Evolutionary conservation across 2,888 invertebrate species (phyloP), one percentile per base, ranked within the genome.

Genomic region (Phaedon cochleariae): DNA sequence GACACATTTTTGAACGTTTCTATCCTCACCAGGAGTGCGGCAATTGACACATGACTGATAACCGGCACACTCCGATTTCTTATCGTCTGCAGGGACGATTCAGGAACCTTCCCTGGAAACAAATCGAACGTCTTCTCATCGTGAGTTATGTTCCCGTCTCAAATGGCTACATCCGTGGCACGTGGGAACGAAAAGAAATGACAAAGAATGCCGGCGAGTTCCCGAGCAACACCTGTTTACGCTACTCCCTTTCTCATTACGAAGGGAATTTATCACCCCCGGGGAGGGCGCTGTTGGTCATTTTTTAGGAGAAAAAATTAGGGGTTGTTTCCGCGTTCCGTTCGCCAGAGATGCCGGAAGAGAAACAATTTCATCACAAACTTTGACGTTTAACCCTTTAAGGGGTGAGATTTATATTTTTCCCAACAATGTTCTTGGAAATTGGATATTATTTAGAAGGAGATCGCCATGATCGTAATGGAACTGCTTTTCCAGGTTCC

Each of bases 171-270:
- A 46, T 26, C 29, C 17, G 45, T 9, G 45, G 29, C 10, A 41
- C 57, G 57, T 57, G 12, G 45, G 20, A 26, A 57, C 15, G 29
- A 57, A 57, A 41, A 62, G 52, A 58, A 57, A 65, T 61, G 61
- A 61, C 62, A 46, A 51, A 61, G 58, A 52, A 65, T 61, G 58
- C 58, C 62, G 46, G 31, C 57, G 58, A 57, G 45, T 61, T 65
- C 61, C 61, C 15, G 46, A 51, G 61, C 65, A 61, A 65, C 62
- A 62, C 65, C 62, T 65, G 65, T 62, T 65, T 62, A 65, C 65
- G 41, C 61, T 58, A 65, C 58, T 65, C 53, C 48, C 48, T 58
- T 62, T 65, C 59, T 65, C 53, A 46, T 62, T 58, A 49, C 34
- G 41, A 15, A n/a, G 34, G 26, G 37, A 45, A 65, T 65, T 58